phyloP scores from a whole-genome alignment of 92 coral and sea anemone genomes.

The Plumapathes pennacea region DNA sequence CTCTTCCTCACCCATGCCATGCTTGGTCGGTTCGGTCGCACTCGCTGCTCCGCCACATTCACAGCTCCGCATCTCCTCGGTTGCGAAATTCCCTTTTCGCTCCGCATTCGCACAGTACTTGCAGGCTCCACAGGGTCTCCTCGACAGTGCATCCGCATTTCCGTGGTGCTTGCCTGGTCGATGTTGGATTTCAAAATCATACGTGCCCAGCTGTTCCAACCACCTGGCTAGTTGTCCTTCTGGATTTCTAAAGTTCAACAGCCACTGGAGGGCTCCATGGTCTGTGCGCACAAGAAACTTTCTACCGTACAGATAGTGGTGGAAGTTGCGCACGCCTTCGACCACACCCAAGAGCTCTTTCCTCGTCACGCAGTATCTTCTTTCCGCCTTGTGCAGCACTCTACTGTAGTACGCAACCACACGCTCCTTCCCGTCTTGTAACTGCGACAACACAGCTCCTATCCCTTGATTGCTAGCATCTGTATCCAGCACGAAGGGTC shows the following conservation, averaged over 20 bases:
- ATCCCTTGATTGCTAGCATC: slow-evolving; percentile 1
- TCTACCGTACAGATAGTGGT: slow-evolving; percentile 3
- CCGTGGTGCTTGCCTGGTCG: slow-evolving; percentile 10
- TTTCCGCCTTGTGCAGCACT: slow-evolving; percentile 1
- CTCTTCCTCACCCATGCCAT: not conserved
- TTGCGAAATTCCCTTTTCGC: not conserved
- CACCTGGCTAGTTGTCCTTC: slow-evolving; percentile 28
- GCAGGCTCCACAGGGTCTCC: slow-evolving; percentile 14
- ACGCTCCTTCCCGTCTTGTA: slow-evolving; percentile 3
- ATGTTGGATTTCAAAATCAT: slow-evolving; percentile 11
- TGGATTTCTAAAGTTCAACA: slow-evolving; percentile 4
- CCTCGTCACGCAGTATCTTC: slow-evolving; percentile 29
- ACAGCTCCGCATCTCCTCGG: no score
- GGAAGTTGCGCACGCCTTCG: slow-evolving; percentile 3
- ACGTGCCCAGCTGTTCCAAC: slow-evolving; percentile 1
- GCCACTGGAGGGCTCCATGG: slow-evolving; percentile 15
- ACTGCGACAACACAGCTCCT: slow-evolving; percentile 8
- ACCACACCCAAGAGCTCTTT: slow-evolving; percentile 20
- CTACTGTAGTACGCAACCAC: slow-evolving; percentile 14
- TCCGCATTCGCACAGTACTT: not conserved
- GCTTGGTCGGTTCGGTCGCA: no score
- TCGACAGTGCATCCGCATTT: slow-evolving; percentile 28
- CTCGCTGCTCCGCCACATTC: no score
- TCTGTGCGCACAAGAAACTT: slow-evolving; percentile 1
- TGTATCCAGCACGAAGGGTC: not conserved